Conservation (phyloP, 2,797 vertebrate genomes). For the Micromesistius poutassou region DNA sequence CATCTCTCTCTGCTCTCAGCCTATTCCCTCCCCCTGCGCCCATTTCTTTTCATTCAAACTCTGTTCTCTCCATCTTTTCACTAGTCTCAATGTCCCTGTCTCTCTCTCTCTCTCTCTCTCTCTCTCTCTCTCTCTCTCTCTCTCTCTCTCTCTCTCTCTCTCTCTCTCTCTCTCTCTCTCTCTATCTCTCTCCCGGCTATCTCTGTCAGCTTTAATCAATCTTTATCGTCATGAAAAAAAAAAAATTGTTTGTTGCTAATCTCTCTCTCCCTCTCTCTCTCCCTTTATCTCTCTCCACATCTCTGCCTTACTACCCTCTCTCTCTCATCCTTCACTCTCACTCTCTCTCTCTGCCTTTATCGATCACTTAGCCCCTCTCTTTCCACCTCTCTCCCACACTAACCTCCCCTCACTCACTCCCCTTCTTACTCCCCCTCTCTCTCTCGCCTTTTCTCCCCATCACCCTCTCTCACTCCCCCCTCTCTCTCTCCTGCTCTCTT, state of each 20-base stretch:
- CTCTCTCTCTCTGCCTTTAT: background rate
- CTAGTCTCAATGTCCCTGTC: background rate
- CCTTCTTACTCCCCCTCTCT: background rate
- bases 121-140: background rate
- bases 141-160: no score
- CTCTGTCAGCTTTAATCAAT: no score
- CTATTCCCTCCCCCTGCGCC: no score
- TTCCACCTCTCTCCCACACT: background rate
- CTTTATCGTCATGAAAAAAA: no score
- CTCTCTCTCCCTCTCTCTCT: no score
- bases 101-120: background rate
- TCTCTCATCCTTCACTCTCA: no score
- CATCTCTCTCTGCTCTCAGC: background rate
- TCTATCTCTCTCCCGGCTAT: no score
- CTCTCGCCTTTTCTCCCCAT: background rate
- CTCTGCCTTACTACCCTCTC: no score
- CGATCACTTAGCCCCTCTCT: background rate
- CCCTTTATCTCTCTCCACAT: background rate
- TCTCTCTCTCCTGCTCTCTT: background rate
- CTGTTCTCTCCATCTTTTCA: no score
- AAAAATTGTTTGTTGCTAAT: no score
- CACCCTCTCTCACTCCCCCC: background rate
- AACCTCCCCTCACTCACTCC: background rate
- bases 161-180: no score
- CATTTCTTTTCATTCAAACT: no score